phyloP scores from a whole-genome alignment of 1,140 invertebrate genomes.

The Arion vulgaris region DNA sequence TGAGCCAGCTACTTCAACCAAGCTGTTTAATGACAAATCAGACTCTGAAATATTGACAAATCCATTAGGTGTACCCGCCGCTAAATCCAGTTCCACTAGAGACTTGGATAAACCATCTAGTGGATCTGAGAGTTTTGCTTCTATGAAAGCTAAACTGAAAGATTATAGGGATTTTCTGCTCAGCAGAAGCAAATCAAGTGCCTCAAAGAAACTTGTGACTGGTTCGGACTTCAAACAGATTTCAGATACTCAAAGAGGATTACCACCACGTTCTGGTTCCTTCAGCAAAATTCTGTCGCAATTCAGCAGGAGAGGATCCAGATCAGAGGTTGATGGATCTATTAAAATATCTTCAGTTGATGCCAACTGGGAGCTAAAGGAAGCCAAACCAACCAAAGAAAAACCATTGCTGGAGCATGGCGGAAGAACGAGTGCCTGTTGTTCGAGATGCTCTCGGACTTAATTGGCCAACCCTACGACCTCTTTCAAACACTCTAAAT shows the following conservation, averaged over 20 bases:
- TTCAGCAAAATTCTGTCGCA: slow-evolving; percentile 44
- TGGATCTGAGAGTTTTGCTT: slow-evolving; percentile 59
- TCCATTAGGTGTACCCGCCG: neutral
- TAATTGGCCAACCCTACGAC: slow-evolving; percentile 53
- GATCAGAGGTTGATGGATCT: neutral
- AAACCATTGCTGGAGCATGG: neutral
- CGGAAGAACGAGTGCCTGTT: slow-evolving; percentile 40
- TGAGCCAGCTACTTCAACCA: neutral
- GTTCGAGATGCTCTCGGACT: slow-evolving; percentile 52
- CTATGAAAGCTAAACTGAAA: slow-evolving; percentile 64
- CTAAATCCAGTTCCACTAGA: neutral
- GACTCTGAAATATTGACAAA: neutral
- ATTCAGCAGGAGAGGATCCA: slow-evolving; percentile 32
- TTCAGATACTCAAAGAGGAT: slow-evolving; percentile 45
- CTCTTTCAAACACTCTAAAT: slow-evolving; percentile 46
- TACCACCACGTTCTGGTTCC: slow-evolving; percentile 51
- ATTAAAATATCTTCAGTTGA: neutral
- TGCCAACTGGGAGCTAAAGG: slow-evolving; percentile 43
- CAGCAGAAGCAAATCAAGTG: slow-evolving; percentile 47
- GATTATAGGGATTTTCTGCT: slow-evolving; percentile 64
- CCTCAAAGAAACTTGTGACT: slow-evolving; percentile 23
- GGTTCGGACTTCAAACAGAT: slow-evolving; percentile 24
- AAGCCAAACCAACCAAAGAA: neutral
- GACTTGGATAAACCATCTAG: slow-evolving; percentile 20
- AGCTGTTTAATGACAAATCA: neutral